Conservation (phyloP, 2,888 invertebrate species). For the Volucella inanis region DNA sequence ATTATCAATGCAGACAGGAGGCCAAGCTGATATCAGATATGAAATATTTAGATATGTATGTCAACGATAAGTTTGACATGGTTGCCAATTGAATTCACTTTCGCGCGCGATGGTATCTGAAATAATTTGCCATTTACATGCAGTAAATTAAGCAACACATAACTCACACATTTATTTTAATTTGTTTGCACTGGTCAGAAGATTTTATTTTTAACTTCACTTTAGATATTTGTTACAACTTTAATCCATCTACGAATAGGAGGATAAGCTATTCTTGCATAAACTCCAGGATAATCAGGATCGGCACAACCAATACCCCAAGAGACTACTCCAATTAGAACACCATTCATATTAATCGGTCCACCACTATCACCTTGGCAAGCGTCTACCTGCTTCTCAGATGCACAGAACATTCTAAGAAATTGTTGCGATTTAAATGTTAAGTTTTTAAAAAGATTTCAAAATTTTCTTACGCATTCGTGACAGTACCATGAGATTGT, state of each 20-base stretch:
- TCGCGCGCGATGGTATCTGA: too few relatives aligned
- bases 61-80: too few relatives aligned
- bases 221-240: slow-evolving; percentile 78
- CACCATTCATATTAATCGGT: slow-evolving; percentile 78
- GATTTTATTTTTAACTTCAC: not conserved
- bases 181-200: not conserved
- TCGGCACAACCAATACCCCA: slow-evolving; percentile 82
- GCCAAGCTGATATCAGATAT: too few relatives aligned
- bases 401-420: slow-evolving; percentile 81
- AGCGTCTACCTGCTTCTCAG: slow-evolving; percentile 80
- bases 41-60: too few relatives aligned
- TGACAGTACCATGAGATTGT: slow-evolving; percentile 78
- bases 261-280: slow-evolving; percentile 79
- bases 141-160: too few relatives aligned
- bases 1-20: too few relatives aligned
- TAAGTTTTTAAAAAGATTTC: not conserved
- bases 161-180: not conserved
- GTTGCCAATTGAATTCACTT: too few relatives aligned
- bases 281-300: slow-evolving; percentile 81
- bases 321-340: slow-evolving; percentile 80
- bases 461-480: slow-evolving; percentile 79
- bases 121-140: too few relatives aligned
- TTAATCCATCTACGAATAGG: slow-evolving; percentile 80
- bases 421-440: not conserved
- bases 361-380: slow-evolving; percentile 82